Evolutionary conservation across 2,797 vertebrate species (phyloP), one percentile per base, ranked within the genome.

Genomic region (Urophycis tenuis): DNA sequence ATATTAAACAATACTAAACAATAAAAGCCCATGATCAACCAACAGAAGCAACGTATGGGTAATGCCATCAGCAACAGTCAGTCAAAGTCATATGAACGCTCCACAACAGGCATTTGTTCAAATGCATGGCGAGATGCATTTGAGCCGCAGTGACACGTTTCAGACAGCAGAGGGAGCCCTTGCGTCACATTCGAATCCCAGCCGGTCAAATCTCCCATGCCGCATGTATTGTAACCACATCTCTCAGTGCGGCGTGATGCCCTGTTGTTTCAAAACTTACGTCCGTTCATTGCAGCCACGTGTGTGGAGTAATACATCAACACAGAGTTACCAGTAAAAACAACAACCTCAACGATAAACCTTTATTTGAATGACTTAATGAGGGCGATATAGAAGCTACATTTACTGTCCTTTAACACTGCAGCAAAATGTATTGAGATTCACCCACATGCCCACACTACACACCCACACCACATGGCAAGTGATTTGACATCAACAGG

Each of bases 121-220:
- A 64, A 64, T 64, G 25, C 10, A 25, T 25, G n/a, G 53, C n/a
- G 22, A 22, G 25, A 25, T 10, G 25, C 8, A n/a, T 25, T 64
- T 10, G 30, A 10, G 33, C 3, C 1, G 31, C 49, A 82, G 1
- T 45, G 14, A 19, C 36, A 3, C 3, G 1, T 34, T 84, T 45
- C 72, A 10, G 17, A 75, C 91, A 87, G 78, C n/a, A 91, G 92
- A 90, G 87, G 89, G 87, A 0, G 74, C 74, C 74, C 53, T 45
- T 75, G 85, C 29, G 76, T 75, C 14, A 53, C 49, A 39, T 35
- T 15, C 5, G 14, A 22, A 49, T 41, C 25, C 5, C 0, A 33
- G 10, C 53, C 41, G 69, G 11, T 70, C 29, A 9, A 31, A 29
- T 29, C 17, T 71, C 12, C 32, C 15, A 35, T 22, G 33, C 11